Conservation (phyloP, 2,888 invertebrate species). For the Parthenolecanium corni region DNA sequence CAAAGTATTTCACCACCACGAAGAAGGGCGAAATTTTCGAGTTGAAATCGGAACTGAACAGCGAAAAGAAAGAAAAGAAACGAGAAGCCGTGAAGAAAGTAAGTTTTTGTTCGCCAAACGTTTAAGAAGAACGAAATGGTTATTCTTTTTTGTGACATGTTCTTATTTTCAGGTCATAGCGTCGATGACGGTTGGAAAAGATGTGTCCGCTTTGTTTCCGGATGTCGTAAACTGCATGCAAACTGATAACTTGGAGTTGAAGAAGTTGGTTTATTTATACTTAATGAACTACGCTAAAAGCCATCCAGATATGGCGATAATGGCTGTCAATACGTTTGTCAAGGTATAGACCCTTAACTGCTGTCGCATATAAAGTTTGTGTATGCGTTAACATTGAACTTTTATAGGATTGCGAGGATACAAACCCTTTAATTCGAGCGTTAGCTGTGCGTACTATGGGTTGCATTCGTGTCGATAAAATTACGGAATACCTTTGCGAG, state of each 20-base stretch:
- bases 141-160: not conserved
- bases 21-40: slow-evolving; percentile 99
- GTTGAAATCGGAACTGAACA: slow-evolving; percentile 94
- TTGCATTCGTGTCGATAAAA: slow-evolving; percentile 98
- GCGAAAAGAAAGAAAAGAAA: slow-evolving; percentile 99
- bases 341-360: slow-evolving; percentile 53
- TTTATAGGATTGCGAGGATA: slow-evolving; percentile 93
- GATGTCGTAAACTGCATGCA: slow-evolving; percentile 99
- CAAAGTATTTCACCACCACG: slow-evolving; percentile 98
- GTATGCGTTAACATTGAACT: slow-evolving; percentile 36
- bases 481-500: slow-evolving; percentile 97
- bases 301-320: slow-evolving; percentile 99
- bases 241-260: slow-evolving; percentile 96
- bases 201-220: slow-evolving; percentile 95
- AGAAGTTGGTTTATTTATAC: slow-evolving; percentile 96
- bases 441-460: slow-evolving; percentile 99
- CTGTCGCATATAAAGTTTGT: not conserved
- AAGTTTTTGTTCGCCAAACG: slow-evolving; percentile 34
- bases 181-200: slow-evolving; percentile 99
- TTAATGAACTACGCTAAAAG: slow-evolving; percentile 99
- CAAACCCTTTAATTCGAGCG: slow-evolving; percentile 95
- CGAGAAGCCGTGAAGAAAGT: slow-evolving; percentile 99
- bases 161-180: slow-evolving; percentile 74
- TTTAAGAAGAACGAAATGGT: not conserved
- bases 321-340: slow-evolving; percentile 99